phyloP scores from a whole-genome alignment of 2,797 vertebrate species.

The Delichon dasypus region DNA sequence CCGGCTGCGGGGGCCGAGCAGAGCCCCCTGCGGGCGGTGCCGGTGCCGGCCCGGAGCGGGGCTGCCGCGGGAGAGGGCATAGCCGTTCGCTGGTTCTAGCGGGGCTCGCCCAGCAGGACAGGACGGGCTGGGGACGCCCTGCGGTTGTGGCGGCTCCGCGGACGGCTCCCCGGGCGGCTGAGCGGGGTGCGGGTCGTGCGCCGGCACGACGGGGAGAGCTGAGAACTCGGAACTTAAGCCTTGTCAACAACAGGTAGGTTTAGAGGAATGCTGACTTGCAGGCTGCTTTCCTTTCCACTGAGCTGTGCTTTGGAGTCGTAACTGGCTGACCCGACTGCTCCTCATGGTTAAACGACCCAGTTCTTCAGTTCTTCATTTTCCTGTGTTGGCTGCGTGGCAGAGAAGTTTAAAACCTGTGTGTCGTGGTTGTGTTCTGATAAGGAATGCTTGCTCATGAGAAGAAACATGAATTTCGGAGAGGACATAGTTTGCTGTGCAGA shows the following conservation, averaged over 20 bases:
- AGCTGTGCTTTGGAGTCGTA: not conserved
- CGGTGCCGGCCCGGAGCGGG: not conserved
- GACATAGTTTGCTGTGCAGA: not conserved
- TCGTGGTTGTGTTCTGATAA: not conserved
- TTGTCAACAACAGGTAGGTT: not conserved
- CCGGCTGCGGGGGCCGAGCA: too few species aligned
- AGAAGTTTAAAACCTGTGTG: not conserved
- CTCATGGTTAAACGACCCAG: fast-evolving
- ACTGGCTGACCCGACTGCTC: not conserved
- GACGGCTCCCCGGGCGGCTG: too few species aligned
- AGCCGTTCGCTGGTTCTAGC: not conserved
- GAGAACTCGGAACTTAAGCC: not conserved
- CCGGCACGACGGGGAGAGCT: not conserved
- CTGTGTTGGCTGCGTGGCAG: not conserved
- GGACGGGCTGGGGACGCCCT: not conserved
- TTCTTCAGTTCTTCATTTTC: not conserved
- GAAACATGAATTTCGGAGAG: not conserved
- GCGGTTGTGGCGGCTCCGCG: not conserved
- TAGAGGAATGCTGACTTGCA: not conserved
- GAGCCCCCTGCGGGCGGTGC: not conserved
- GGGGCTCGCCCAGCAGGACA: not conserved
- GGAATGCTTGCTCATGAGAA: not conserved
- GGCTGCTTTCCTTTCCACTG: not conserved
- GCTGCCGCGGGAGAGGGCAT: not conserved
- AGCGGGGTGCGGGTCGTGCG: too few species aligned